These are phyloP conservation scores for Dastarcus helophoroides DNA, from an alignment of 2,888 invertebrate species.

Conservation along the genomic window DNA sequence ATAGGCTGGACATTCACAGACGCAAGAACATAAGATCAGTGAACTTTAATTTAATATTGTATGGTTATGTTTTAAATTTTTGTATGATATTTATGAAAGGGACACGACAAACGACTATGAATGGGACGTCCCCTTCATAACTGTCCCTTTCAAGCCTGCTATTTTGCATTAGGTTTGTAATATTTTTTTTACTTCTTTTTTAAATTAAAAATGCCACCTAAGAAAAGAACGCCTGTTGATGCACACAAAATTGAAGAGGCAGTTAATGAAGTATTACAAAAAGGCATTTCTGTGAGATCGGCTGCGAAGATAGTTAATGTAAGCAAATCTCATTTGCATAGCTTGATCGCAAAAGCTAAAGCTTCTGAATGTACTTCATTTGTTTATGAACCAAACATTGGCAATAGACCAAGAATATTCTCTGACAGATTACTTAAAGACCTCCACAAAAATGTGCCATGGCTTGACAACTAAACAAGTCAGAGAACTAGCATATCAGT, in stretches of 20 bases:
- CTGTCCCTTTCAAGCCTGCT: constrained; percentile 9
- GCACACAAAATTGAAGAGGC: too few relatives aligned
- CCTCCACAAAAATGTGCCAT: constrained; percentile 8
- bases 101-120: constrained; percentile 9
- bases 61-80: constrained; percentile 8
- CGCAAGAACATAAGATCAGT: too few relatives aligned
- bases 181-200: too few relatives aligned
- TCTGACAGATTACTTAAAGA: constrained; percentile 4
- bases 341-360: constrained; percentile 7
- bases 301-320: too few relatives aligned
- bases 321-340: too few relatives aligned
- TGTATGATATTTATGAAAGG: constrained; percentile 7
- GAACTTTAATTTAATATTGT: constrained; percentile 4
- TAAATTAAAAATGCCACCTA: constrained; percentile 7
- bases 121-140: constrained; percentile 9
- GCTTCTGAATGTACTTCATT: constrained; percentile 2
- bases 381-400: constrained; percentile 9
- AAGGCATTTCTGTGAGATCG: too few relatives aligned
- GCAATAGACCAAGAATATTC: constrained; percentile 7
- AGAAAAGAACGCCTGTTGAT: constrained; percentile 7
- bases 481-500: constrained; percentile 7
- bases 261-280: too few relatives aligned
- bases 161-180: constrained; percentile 2
- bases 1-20: too few relatives aligned
- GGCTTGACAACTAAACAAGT: constrained; percentile 8